phyloP scores from a whole-genome alignment of 1,140 invertebrate species.

The Theocolax elegans region DNA sequence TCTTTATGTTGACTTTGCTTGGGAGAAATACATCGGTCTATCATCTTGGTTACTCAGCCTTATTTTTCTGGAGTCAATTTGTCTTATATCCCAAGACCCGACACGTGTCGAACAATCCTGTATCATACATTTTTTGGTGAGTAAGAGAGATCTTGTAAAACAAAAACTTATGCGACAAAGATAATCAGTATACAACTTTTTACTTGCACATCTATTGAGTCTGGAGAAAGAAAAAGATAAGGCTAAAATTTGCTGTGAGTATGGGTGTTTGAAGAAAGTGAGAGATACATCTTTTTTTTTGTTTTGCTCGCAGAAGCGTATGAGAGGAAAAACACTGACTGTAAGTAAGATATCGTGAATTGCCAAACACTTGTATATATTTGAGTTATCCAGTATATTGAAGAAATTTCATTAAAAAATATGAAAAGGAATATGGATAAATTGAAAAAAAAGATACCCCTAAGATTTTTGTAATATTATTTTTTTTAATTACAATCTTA shows the following conservation, averaged over 20 bases:
- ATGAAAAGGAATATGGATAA: no score
- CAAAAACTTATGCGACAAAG: slow-evolving; percentile 31
- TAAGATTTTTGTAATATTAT: no score
- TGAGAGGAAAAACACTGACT: slow-evolving; percentile 58
- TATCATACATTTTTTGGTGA: slow-evolving; percentile 56
- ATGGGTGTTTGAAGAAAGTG: slow-evolving; percentile 54
- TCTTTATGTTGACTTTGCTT: slow-evolving; percentile 41
- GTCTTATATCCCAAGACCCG: slow-evolving; percentile 36
- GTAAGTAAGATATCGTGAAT: slow-evolving; percentile 63
- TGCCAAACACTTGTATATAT: slow-evolving; percentile 51
- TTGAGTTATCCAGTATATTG: slow-evolving; percentile 32
- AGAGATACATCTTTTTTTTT: slow-evolving; percentile 45
- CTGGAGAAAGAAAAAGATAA: slow-evolving; percentile 47
- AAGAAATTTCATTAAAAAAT: no score
- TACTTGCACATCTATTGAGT: slow-evolving; percentile 34
- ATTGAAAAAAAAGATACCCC: no score
- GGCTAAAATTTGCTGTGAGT: slow-evolving; percentile 57
- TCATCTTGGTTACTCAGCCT: slow-evolving; percentile 38
- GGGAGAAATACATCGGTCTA: slow-evolving; percentile 37
- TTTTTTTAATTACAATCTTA: no score
- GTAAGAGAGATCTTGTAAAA: slow-evolving; percentile 49
- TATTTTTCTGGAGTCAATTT: slow-evolving; percentile 35
- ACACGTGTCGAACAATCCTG: slow-evolving; percentile 38
- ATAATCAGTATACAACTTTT: slow-evolving; percentile 38
- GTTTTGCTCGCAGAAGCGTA: slow-evolving; percentile 51